phyloP scores from a whole-genome alignment of 2,113 vertebrate genomes.

The Jacana jacana region DNA sequence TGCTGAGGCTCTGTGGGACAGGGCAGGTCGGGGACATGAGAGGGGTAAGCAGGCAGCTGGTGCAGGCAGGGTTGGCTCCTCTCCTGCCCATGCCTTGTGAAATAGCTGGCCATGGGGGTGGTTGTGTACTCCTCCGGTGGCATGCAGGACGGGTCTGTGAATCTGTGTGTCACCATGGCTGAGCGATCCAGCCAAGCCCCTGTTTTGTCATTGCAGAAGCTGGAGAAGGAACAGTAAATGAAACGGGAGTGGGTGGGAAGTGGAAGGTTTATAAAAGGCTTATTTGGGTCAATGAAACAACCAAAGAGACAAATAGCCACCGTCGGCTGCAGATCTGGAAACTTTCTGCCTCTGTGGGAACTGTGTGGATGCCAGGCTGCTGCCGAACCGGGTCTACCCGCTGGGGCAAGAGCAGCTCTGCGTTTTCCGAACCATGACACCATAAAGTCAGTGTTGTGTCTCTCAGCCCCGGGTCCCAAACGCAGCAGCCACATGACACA shows the following conservation, averaged over 20 bases:
- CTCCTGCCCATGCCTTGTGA: background rate
- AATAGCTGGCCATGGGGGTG: background rate
- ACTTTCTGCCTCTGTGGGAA: background rate
- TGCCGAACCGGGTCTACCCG: fast-evolving
- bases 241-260: background rate
- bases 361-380: fast-evolving
- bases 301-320: background rate
- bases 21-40: background rate
- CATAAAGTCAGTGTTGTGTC: background rate
- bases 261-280: background rate
- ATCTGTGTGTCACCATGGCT: background rate
- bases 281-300: background rate
- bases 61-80: background rate
- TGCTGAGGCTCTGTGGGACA: background rate
- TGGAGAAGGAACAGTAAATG: background rate
- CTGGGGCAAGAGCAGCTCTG: background rate
- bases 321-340: background rate
- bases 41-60: background rate
- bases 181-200: background rate
- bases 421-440: background rate
- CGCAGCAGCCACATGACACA: background rate
- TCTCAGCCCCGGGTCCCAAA: background rate
- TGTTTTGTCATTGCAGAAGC: background rate
- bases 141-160: background rate
- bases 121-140: background rate